Base-by-base conservation (phyloP, 2,888 invertebrate genomes). In the Troides helena region DNA sequence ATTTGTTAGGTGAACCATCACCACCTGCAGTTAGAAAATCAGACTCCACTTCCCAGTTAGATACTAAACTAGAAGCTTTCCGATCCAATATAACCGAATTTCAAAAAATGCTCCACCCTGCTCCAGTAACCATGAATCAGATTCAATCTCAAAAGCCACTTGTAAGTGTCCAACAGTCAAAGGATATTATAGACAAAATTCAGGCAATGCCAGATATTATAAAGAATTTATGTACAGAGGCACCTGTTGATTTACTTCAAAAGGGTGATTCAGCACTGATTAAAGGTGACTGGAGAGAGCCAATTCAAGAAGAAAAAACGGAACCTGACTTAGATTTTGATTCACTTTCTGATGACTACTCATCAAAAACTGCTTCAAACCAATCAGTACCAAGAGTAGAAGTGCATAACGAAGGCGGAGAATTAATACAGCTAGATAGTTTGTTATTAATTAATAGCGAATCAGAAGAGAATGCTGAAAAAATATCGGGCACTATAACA, bases 61-160 rank as follows among this genome's bases (percentile, higher is more conserved):
- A 98, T 82, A 96, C 96, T 8, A 96, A 96, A 84, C 94, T 98
- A 70, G 95, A 96, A 87, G 96, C 95, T 72, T 96, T 98, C 81
- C 95, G 97, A 74, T 96, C 96, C 53, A 96, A 95, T 77, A 98
- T 98, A 72, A 96, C 97, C 0, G 97, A 98, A 81, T 96, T 97
- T 80, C 98, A 98, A 80, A 98, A 97, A 81, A 89, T 97, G 75
- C 85, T 98, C 58, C 96, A 97, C 84, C 97, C 97, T 0, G 96
- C 97, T 0, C 93, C 95, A 0, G 94, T 94, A 65, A 77, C 81
- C 3, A 25, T 72, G 0, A 65, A 77, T 1, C 76, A 79, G 4
- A 65, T 56, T 2, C 77, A 75, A 18, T 74, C 81, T 0, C 82
- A 77, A 53, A 83, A 80, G 65, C 85, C 87, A 0, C 62, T 83